These are phyloP conservation scores for Rhinoptilus africanus DNA, from an alignment of 2,113 vertebrate genomes.

Conservation along the genomic window DNA sequence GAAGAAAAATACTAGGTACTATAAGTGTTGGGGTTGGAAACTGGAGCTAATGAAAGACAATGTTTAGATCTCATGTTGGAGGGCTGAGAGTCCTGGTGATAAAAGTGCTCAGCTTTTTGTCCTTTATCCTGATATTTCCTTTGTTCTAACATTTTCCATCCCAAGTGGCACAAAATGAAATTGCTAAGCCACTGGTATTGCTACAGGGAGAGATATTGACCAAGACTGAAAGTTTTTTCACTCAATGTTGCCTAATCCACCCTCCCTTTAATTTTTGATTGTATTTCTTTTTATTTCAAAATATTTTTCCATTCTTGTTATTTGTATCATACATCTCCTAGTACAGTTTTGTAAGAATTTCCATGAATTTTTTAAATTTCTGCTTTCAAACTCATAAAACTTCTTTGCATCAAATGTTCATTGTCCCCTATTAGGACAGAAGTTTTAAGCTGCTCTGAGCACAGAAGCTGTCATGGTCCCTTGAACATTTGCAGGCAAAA, in stretches of 20 bases:
- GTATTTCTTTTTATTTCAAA: background rate
- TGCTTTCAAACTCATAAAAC: background rate
- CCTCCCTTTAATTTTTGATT: background rate
- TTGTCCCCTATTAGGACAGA: background rate
- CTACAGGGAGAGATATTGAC: background rate
- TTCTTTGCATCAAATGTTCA: background rate
- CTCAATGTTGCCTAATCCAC: background rate
- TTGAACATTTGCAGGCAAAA: background rate
- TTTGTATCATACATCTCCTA: background rate
- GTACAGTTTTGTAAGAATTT: background rate
- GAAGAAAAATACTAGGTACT: background rate
- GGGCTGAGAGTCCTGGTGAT: background rate
- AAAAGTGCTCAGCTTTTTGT: background rate
- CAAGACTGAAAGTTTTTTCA: background rate
- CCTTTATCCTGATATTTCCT: background rate
- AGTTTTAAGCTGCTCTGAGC: background rate
- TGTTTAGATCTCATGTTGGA: background rate
- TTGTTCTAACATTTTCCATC: conserved; percentile 14
- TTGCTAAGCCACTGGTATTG: background rate
- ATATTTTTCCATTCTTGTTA: background rate
- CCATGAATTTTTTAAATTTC: background rate
- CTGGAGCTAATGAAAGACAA: background rate
- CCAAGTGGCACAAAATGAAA: background rate
- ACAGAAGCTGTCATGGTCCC: background rate
- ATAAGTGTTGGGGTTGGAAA: background rate